Percentiles rank a stretch among this genome's conserved stretches.
Evolutionary conservation across 1,140 invertebrate species (phyloP).

Genomic region (Drosophila sturtevanti): DNA sequence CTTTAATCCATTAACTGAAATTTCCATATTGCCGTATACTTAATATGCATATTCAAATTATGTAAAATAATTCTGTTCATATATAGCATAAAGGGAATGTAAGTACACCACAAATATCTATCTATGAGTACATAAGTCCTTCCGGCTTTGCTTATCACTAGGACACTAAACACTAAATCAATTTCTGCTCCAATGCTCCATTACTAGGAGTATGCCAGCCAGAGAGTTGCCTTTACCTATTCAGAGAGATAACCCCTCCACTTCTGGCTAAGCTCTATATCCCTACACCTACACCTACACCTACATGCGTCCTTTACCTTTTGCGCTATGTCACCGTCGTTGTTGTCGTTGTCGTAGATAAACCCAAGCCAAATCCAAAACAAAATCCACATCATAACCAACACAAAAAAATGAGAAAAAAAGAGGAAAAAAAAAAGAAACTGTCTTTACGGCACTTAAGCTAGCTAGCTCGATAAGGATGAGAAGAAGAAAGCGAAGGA

Average conservation of each 20-base stretch:
- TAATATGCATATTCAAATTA: not conserved
- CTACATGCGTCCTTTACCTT: slow-evolving; percentile 46
- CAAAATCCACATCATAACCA: slow-evolving; percentile 68
- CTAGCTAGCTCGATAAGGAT: not conserved
- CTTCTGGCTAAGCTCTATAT: not conserved
- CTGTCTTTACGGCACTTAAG: slow-evolving; percentile 13
- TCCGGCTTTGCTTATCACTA: slow-evolving; percentile 51
- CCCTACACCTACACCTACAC: slow-evolving; percentile 15
- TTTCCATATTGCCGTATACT: not conserved
- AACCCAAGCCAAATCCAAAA: slow-evolving; percentile 76
- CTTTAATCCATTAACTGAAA: not conserved
- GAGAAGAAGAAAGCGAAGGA: not conserved
- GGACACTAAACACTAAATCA: slow-evolving; percentile 63
- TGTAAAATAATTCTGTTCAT: slow-evolving; percentile 1
- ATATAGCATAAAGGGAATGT: not conserved
- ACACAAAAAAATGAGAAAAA: slow-evolving; percentile 4
- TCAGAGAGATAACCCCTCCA: not conserved
- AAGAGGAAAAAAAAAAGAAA: slow-evolving; percentile 36
- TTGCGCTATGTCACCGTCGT: slow-evolving; percentile 69
- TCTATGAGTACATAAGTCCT: slow-evolving; percentile 1
- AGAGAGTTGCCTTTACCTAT: slow-evolving; percentile 14
- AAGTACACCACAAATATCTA: not conserved
- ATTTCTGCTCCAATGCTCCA: slow-evolving; percentile 63
- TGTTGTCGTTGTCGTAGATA: slow-evolving; percentile 49
- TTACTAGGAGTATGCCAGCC: slow-evolving; percentile 3